Evolutionary conservation across 2,888 invertebrate species (phyloP).

Genomic region (Rhagium mordax): DNA sequence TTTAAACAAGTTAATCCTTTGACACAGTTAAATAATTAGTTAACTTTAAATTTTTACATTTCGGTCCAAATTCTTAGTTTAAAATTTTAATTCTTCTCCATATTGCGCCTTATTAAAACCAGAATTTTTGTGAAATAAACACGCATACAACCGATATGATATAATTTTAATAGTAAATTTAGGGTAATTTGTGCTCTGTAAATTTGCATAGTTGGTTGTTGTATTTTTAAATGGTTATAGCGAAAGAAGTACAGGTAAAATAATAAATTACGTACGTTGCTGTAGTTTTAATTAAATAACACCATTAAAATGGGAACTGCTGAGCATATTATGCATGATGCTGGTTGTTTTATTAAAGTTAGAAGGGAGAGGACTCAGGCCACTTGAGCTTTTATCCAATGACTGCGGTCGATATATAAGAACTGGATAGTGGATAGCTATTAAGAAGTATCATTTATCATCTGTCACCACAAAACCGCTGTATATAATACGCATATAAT

Average conservation of each 20-base stretch:
- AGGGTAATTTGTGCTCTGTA: too few relatives aligned
- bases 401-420: slow-evolving; percentile 66
- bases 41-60: too few relatives aligned
- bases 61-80: too few relatives aligned
- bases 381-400: slow-evolving; percentile 65
- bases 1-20: too few relatives aligned
- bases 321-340: slow-evolving; percentile 19
- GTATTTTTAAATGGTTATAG: too few relatives aligned
- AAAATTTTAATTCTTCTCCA: too few relatives aligned
- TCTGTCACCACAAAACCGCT: slow-evolving; percentile 65
- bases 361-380: slow-evolving; percentile 57
- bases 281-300: not conserved
- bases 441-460: slow-evolving; percentile 70
- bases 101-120: too few relatives aligned
- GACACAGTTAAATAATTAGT: too few relatives aligned
- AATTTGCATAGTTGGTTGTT: too few relatives aligned
- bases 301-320: not conserved
- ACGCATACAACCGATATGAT: too few relatives aligned
- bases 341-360: slow-evolving; percentile 61
- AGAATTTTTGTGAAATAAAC: too few relatives aligned
- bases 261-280: not conserved
- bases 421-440: slow-evolving; percentile 68
- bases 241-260: not conserved
- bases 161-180: too few relatives aligned
- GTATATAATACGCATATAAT: slow-evolving; percentile 50